Percentiles rank a stretch among this genome's conserved stretches.
phyloP scores from a whole-genome alignment of 2,797 vertebrate species.

The Lacerta bilineata region DNA sequence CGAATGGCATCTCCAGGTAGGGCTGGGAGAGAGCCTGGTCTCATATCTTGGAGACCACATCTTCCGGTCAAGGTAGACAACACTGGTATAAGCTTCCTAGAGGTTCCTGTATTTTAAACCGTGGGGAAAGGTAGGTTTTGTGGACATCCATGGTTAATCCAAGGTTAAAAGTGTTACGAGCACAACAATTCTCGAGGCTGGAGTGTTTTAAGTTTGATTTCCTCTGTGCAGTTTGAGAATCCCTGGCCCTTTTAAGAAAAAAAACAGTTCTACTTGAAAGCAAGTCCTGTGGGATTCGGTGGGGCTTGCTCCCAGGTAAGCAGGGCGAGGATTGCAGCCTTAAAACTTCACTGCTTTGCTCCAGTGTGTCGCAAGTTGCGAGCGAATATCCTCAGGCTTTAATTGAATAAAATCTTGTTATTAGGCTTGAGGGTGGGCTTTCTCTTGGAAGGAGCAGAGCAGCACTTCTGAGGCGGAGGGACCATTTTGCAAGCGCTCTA shows the following conservation, averaged over 20 bases:
- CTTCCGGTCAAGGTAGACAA: no score
- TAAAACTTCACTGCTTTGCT: no score
- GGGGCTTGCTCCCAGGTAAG: no score
- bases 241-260: not conserved
- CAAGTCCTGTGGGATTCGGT: no score
- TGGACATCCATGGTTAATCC: no score
- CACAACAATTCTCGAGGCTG: not conserved
- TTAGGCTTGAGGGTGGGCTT: no score
- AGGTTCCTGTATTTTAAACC: not conserved
- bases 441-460: not conserved
- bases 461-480: not conserved
- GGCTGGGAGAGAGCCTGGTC: no score
- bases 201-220: not conserved
- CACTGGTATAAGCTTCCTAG: no score
- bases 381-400: not conserved
- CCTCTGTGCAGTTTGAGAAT: not conserved
- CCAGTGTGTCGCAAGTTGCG: not conserved
- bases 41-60: no score
- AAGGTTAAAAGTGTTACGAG: not conserved
- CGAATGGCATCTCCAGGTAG: no score
- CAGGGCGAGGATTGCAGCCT: no score
- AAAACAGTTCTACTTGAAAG: not conserved
- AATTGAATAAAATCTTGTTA: not conserved
- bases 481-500: not conserved
- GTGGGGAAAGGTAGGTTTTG: not conserved